A percentile compares a stretch with the other conserved stretches of the same genome.
Evolutionary conservation across 2,797 vertebrate species (phyloP).

Genomic region (Clamator glandarius): DNA sequence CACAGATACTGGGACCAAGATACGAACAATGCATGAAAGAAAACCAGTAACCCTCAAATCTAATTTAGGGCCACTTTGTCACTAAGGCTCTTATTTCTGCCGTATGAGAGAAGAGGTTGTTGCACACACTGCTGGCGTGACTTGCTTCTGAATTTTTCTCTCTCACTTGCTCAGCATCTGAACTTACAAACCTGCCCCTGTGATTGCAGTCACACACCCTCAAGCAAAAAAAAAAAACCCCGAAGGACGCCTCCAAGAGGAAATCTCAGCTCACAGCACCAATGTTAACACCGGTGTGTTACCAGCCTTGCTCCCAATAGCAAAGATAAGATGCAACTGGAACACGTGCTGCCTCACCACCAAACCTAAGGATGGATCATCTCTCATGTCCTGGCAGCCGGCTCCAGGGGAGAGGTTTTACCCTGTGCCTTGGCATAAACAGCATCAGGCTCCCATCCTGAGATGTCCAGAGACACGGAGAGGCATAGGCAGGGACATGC

Average conservation of each 20-base stretch:
- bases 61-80: constrained; percentile 33
- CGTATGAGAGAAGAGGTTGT: neutral
- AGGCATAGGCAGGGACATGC: neutral
- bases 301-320: neutral
- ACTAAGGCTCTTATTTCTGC: neutral
- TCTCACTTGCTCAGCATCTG: accelerated
- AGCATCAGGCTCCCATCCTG: neutral
- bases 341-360: neutral
- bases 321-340: neutral
- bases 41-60: neutral
- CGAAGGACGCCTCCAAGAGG: neutral
- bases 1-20: neutral
- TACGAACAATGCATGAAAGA: neutral
- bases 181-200: neutral
- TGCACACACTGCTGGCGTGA: neutral
- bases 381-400: accelerated
- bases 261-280: neutral
- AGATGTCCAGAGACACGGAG: accelerated
- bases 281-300: neutral
- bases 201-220: neutral
- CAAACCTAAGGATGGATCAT: neutral
- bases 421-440: neutral
- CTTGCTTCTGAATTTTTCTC: neutral
- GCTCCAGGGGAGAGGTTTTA: neutral
- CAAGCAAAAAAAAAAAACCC: neutral